Evolutionary conservation across 2,113 vertebrate species (phyloP).

Genomic region (Herpetotheres cachinnans): DNA sequence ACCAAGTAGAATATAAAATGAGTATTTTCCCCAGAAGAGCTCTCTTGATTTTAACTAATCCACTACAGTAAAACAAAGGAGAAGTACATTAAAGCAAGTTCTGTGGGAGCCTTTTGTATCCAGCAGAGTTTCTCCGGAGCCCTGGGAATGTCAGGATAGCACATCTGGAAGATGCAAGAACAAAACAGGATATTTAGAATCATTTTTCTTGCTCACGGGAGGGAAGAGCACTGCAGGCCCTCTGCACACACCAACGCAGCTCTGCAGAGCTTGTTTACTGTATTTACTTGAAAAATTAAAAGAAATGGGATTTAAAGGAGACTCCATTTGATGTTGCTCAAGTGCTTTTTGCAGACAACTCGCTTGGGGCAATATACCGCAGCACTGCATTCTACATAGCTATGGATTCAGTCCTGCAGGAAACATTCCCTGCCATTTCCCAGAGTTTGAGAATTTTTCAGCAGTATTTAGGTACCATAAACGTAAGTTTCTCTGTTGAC

Average conservation of each 20-base stretch:
- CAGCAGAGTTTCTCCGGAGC: not conserved
- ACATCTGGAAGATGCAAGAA: not conserved
- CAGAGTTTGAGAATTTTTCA: not conserved
- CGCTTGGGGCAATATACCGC: accelerated
- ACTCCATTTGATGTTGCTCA: not conserved
- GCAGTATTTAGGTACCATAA: not conserved
- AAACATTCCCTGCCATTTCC: not conserved
- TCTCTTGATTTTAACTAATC: not conserved
- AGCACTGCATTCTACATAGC: not conserved
- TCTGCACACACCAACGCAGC: not conserved
- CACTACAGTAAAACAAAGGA: not conserved
- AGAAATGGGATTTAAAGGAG: not conserved
- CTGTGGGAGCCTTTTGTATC: not conserved
- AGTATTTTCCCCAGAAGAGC: not conserved
- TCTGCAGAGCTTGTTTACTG: not conserved
- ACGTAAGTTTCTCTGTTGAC: not conserved
- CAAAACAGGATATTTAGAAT: not conserved
- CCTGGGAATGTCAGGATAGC: not conserved
- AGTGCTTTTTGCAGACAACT: not conserved
- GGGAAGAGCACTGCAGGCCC: not conserved
- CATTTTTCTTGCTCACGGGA: not conserved
- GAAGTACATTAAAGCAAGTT: not conserved
- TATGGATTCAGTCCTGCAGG: not conserved
- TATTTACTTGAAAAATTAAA: not conserved
- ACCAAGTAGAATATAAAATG: not conserved